Conservation (phyloP, 2,888 invertebrate species). For the Balanococcus diminutus region DNA sequence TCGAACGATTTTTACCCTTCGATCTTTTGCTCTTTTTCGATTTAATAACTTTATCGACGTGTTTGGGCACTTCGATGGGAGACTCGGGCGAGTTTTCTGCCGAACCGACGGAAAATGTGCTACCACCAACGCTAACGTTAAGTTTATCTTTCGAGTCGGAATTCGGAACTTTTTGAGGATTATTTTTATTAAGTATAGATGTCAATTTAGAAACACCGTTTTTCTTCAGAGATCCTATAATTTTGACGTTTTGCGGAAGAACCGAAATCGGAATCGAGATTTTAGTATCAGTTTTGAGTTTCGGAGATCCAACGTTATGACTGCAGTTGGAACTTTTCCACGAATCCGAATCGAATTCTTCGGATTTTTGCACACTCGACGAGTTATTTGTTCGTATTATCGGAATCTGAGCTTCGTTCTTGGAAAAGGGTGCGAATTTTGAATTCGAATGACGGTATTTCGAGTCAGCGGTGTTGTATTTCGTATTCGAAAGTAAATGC, state of each 20-base stretch:
- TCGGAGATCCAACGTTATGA: constrained; percentile 29
- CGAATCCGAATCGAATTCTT: background rate
- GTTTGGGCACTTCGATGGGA: background rate
- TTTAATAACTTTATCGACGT: background rate
- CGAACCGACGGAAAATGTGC: background rate
- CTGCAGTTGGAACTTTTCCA: constrained; percentile 28
- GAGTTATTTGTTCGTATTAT: background rate
- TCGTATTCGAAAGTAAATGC: constrained; percentile 51
- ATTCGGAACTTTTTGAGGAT: background rate
- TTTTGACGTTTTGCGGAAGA: constrained; percentile 50
- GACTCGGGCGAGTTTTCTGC: background rate
- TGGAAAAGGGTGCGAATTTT: constrained; percentile 17
- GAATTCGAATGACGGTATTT: constrained; percentile 18
- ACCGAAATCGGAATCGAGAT: constrained; percentile 51
- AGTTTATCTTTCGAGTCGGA: constrained; percentile 38
- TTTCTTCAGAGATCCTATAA: constrained; percentile 47
- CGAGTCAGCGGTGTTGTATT: constrained; percentile 28
- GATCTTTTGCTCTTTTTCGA: constrained; percentile 46
- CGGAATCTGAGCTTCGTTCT: constrained; percentile 19
- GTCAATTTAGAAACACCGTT: background rate
- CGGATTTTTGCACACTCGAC: background rate
- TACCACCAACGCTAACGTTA: background rate
- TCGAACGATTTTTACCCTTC: constrained; percentile 44
- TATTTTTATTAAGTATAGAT: background rate
- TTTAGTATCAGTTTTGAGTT: constrained; percentile 46